Percentiles rank a stretch among this genome's conserved stretches.
These are phyloP conservation scores for Macaca nemestrina DNA, from an alignment of 2,113 vertebrate genomes.

Conservation along the genomic window DNA sequence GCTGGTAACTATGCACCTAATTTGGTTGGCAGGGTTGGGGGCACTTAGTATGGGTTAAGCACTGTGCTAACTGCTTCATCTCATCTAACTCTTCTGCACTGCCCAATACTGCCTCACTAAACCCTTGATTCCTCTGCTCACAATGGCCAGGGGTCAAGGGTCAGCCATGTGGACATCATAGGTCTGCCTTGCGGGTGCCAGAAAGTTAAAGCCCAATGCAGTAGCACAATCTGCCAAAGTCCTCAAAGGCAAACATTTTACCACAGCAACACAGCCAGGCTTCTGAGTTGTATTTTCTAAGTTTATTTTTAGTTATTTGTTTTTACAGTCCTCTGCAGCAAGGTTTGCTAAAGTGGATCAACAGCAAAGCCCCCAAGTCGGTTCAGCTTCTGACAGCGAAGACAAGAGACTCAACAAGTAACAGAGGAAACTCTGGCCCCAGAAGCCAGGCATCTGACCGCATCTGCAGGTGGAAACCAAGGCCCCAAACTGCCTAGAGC, in stretches of 20 bases:
- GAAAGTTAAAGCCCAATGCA: neutral
- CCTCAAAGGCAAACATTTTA: constrained; percentile 8
- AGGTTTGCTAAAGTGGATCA: neutral
- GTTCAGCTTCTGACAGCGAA: neutral
- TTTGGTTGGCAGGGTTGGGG: too few species aligned
- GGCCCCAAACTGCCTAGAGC: neutral
- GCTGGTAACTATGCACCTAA: neutral
- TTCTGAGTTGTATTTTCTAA: neutral
- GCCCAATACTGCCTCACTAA: neutral
- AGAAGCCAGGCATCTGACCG: accelerated
- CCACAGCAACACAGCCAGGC: neutral
- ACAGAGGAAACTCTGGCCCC: neutral
- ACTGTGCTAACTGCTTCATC: too few species aligned
- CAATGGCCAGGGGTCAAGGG: too few species aligned
- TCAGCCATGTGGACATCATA: too few species aligned
- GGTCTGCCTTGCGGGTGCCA: neutral
- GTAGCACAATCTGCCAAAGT: neutral
- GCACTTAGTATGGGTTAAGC: neutral
- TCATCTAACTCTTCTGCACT: neutral
- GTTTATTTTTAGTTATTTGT: constrained; percentile 51
- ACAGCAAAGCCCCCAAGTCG: neutral
- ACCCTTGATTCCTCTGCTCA: neutral
- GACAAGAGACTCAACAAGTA: neutral
- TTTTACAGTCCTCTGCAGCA: neutral
- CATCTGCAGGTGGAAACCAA: neutral